phyloP scores from a whole-genome alignment of 2,113 vertebrate species.

The Elanus axillaris region DNA sequence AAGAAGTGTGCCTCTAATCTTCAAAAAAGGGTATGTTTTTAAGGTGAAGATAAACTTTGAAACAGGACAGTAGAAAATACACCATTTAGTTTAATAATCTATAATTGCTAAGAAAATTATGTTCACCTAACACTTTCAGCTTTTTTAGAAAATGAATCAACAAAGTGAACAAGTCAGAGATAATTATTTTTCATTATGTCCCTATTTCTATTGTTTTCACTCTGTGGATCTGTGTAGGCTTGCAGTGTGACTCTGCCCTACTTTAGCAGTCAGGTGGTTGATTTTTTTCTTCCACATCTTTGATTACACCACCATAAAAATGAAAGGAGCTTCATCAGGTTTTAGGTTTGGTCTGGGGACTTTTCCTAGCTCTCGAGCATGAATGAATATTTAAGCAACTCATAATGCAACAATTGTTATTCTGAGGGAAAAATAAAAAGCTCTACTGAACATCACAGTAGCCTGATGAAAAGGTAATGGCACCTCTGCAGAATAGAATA shows the following conservation, averaged over 20 bases:
- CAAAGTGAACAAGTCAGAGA: background rate
- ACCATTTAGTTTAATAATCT: background rate
- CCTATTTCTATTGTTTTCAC: background rate
- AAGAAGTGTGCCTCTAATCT: background rate
- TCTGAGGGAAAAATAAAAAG: conserved; percentile 39
- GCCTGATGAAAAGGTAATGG: conserved; percentile 65
- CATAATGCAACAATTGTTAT: conserved; percentile 49
- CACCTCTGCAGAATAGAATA: conserved; percentile 61
- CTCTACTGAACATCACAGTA: background rate
- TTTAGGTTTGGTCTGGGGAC: conserved; percentile 32
- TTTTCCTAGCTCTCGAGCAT: background rate
- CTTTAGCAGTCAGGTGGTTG: conserved; percentile 2
- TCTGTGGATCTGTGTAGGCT: background rate
- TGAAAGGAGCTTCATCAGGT: conserved; percentile 39
- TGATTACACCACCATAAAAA: conserved; percentile 21
- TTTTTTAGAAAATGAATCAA: background rate
- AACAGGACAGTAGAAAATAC: background rate
- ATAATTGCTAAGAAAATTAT: background rate
- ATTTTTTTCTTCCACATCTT: background rate
- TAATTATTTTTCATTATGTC: background rate
- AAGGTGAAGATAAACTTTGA: background rate
- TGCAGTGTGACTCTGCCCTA: background rate
- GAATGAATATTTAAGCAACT: conserved; percentile 63
- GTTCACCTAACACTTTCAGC: background rate
- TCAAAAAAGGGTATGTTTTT: background rate